phyloP scores from a whole-genome alignment of 2,113 vertebrate species.

The Crotophaga sulcirostris region DNA sequence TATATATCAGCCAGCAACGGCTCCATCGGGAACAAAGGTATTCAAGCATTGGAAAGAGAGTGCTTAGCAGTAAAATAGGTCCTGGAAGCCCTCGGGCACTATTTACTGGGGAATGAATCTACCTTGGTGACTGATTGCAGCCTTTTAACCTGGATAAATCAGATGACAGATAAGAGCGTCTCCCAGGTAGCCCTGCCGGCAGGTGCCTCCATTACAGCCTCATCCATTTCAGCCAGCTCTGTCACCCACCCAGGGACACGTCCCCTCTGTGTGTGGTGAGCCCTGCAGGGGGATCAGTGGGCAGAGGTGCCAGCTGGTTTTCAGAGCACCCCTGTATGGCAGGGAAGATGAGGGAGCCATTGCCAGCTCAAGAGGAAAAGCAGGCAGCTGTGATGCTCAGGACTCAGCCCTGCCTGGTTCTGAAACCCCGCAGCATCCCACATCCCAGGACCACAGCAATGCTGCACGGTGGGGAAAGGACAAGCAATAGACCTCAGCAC shows the following conservation, averaged over 20 bases:
- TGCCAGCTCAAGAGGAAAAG: neutral
- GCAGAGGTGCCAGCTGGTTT: neutral
- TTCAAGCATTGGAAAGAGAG: conserved; percentile 72
- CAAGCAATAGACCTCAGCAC: neutral
- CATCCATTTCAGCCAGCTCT: conserved; percentile 43
- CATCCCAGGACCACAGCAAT: neutral
- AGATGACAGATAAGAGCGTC: conserved; percentile 62
- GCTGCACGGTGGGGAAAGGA: neutral
- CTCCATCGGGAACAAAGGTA: conserved; percentile 66
- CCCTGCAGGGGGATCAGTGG: neutral
- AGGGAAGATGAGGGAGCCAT: neutral
- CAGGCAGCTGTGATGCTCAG: neutral
- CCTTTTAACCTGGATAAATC: conserved; percentile 74
- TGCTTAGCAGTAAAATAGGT: conserved; percentile 74
- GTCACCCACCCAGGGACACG: neutral
- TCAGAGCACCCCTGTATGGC: neutral
- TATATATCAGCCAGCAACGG: conserved; percentile 68
- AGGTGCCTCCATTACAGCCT: conserved; percentile 29
- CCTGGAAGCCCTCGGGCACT: conserved; percentile 66
- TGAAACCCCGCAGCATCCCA: neutral
- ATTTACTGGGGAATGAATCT: conserved; percentile 69
- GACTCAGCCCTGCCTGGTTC: neutral
- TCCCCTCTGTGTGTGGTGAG: neutral
- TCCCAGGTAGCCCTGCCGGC: conserved; percentile 56
- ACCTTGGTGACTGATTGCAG: conserved; percentile 68